A percentile compares a stretch with the other conserved stretches of the same genome.
These are phyloP conservation scores for Enteromius unitaeniatus DNA, from an alignment of 2,797 vertebrate genomes.

Conservation along the genomic window DNA sequence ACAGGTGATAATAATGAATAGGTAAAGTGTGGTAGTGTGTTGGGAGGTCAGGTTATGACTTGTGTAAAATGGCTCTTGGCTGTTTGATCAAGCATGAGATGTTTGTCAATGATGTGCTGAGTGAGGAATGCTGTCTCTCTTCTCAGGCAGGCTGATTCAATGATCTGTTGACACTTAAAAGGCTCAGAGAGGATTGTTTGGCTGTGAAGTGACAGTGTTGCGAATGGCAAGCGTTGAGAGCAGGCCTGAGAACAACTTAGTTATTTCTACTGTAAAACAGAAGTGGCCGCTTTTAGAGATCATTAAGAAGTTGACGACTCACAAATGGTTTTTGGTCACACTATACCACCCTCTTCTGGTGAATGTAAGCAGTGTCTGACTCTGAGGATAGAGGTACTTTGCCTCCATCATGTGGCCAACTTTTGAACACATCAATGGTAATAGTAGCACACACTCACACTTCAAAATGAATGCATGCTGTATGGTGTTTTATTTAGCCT, in stretches of 20 bases:
- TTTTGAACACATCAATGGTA: neutral
- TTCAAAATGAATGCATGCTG: neutral
- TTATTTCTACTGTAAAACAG: neutral
- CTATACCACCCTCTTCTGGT: neutral
- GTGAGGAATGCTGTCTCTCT: constrained; percentile 36
- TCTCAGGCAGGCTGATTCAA: constrained; percentile 6
- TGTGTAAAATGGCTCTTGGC: constrained; percentile 49
- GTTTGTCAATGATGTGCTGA: constrained; percentile 39
- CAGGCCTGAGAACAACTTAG: neutral
- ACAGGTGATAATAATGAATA: constrained; percentile 14
- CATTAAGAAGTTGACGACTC: neutral
- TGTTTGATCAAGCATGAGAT: constrained; percentile 40
- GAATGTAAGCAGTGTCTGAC: neutral
- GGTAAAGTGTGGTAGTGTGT: constrained; percentile 31
- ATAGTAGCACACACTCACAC: neutral
- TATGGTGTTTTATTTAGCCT: neutral
- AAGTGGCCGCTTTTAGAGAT: neutral
- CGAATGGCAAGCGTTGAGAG: neutral
- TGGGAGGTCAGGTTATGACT: constrained; percentile 37
- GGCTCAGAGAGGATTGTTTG: neutral
- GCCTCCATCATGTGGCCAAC: constrained; percentile 32
- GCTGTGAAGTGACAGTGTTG: neutral
- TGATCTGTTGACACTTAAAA: neutral
- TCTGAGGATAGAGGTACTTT: neutral
- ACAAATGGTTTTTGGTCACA: neutral